These are phyloP conservation scores for Frankliniella fusca DNA, from an alignment of 2,888 invertebrate genomes.

Conservation along the genomic window DNA sequence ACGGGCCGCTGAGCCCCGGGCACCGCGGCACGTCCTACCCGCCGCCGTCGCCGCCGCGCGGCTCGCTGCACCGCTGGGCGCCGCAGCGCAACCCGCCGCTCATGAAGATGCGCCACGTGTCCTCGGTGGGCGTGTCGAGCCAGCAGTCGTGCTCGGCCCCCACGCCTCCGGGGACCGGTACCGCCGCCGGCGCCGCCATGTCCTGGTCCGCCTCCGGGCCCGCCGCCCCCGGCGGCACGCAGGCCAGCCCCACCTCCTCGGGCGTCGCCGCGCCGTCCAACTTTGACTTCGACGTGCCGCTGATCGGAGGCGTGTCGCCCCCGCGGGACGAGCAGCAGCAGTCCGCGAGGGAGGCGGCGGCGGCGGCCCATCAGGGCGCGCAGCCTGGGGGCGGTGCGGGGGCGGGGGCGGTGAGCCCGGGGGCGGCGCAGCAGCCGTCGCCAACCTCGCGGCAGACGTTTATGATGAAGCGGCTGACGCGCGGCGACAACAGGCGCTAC, in stretches of 20 bases:
- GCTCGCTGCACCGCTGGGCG: constrained; percentile 51
- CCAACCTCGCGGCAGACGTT: constrained; percentile 42
- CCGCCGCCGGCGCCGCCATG: constrained; percentile 59
- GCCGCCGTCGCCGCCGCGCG: constrained; percentile 67
- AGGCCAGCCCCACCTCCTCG: constrained; percentile 61
- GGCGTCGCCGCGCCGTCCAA: constrained; percentile 43
- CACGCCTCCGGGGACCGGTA: constrained; percentile 43
- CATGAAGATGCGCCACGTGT: constrained; percentile 72
- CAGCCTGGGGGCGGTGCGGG: constrained; percentile 33
- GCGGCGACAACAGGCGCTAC: constrained; percentile 54
- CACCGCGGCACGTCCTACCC: constrained; percentile 71
- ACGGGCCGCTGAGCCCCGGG: constrained; percentile 31
- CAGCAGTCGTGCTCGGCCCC: constrained; percentile 6
- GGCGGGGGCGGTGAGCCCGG: background rate
- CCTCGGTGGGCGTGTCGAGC: constrained; percentile 47
- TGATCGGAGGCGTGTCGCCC: constrained; percentile 46
- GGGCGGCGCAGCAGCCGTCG: background rate
- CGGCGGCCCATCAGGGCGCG: constrained; percentile 43
- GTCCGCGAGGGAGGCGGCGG: constrained; percentile 19
- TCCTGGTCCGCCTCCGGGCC: constrained; percentile 67
- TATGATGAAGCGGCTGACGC: constrained; percentile 50
- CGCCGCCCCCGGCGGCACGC: constrained; percentile 75
- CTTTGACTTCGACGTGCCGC: constrained; percentile 52
- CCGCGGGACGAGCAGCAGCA: constrained; percentile 34
- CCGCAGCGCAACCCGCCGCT: constrained; percentile 76